Percentiles rank a stretch among this genome's conserved stretches.
Evolutionary conservation across 2,113 vertebrate genomes (phyloP).

Genomic region (Atherinomorus stipes): DNA sequence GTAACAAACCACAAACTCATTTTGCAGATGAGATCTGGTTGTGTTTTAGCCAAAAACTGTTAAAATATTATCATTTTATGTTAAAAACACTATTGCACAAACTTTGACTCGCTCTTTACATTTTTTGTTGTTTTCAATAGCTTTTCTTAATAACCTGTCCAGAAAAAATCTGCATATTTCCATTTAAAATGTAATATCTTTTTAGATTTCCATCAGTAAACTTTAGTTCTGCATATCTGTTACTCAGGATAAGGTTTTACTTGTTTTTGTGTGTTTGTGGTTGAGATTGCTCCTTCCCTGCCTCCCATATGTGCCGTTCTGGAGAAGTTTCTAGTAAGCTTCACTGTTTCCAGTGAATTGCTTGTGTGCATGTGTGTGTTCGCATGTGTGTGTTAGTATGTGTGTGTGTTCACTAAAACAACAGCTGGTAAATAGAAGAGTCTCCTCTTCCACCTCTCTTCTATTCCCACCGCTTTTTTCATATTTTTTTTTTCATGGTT

Average conservation of each 20-base stretch:
- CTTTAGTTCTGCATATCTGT: neutral
- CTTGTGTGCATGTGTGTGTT: slow-evolving; percentile 21
- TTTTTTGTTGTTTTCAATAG: too few relatives aligned
- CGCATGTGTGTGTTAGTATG: slow-evolving; percentile 34
- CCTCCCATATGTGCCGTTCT: slow-evolving; percentile 55
- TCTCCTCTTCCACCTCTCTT: slow-evolving; percentile 46
- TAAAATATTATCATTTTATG: too few relatives aligned
- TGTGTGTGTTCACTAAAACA: slow-evolving; percentile 45
- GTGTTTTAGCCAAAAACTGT: neutral
- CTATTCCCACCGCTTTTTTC: slow-evolving; percentile 37
- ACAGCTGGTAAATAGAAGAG: slow-evolving; percentile 71
- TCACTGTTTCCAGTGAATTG: slow-evolving; percentile 36
- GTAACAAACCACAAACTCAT: neutral
- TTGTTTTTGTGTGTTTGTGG: slow-evolving; percentile 8
- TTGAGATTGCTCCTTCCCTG: slow-evolving; percentile 10
- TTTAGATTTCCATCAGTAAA: neutral
- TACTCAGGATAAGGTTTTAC: neutral
- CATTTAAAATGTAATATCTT: neutral
- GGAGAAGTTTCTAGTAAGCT: slow-evolving; percentile 26
- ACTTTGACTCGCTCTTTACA: too few relatives aligned
- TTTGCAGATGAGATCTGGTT: neutral
- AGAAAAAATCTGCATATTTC: too few relatives aligned
- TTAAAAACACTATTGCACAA: too few relatives aligned
- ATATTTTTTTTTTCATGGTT: slow-evolving; percentile 55
- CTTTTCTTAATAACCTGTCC: too few relatives aligned